Conservation (phyloP, 2,797 vertebrate species). For the Spea hammondii region DNA sequence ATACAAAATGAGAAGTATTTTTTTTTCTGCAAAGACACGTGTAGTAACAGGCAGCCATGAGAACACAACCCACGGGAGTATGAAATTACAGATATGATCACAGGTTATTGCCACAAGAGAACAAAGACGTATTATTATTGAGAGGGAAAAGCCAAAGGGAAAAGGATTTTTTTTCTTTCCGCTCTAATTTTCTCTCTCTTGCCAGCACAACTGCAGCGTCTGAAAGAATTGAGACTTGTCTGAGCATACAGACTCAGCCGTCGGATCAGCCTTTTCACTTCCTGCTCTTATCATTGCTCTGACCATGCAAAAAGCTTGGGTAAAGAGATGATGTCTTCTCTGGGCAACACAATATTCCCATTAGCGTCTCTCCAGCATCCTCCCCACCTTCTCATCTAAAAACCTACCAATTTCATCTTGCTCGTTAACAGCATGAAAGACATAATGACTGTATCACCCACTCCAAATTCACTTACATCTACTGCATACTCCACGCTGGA, state of each 20-base stretch:
- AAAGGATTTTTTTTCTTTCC: constrained; percentile 5
- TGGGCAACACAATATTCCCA: constrained; percentile 41
- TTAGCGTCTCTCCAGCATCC: constrained; percentile 22
- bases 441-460: constrained; percentile 41
- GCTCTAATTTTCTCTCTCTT: constrained; percentile 21
- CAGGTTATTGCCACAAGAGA: constrained; percentile 24
- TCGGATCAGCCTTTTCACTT: constrained; percentile 25
- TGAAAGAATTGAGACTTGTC: constrained; percentile 25
- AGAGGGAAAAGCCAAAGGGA: constrained; percentile 25
- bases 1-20: constrained; percentile 35
- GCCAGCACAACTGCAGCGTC: constrained; percentile 14
- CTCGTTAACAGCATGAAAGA: constrained; percentile 25
- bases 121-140: constrained; percentile 48
- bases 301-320: constrained; percentile 6
- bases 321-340: constrained; percentile 19
- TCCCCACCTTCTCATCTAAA: constrained; percentile 20
- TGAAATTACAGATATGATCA: constrained; percentile 45
- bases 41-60: constrained; percentile 30
- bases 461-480: constrained; percentile 38
- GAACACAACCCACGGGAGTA: constrained; percentile 14
- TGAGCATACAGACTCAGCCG: constrained; percentile 19
- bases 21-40: constrained; percentile 21
- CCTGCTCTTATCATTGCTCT: constrained; percentile 25
- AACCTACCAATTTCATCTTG: constrained; percentile 27
- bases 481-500: constrained; percentile 10